Evolutionary conservation across 1,140 invertebrate genomes (phyloP), one percentile per base, ranked within the genome.

Genomic region (Pachyrhynchus sulphureomaculatus): DNA sequence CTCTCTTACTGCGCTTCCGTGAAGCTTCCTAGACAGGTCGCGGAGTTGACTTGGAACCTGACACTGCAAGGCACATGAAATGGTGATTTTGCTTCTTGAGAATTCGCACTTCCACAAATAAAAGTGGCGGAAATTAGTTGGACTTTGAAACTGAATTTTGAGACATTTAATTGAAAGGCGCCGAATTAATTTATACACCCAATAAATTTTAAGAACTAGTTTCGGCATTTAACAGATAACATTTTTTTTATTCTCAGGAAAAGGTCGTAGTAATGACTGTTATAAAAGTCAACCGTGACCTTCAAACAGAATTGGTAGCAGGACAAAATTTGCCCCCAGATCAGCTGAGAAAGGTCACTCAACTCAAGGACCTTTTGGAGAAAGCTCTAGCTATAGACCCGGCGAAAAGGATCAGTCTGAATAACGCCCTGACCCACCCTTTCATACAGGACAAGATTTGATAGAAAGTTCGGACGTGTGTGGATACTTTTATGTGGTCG

Each of bases 361-460:
- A 99, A 72, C 82, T 99, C 4, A 95, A 93, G 70, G 95, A 99
- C 76, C 80, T 99, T 4, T 77, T 99, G 24, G 97, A 99, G 65
- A 89, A 92, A 57, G 93, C 97, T 66, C 83, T 99, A 18, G 89
- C 93, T 79, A 78, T 99, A 39, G 98, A 99, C 78, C 89, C 96
- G 0, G 84, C 86, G 18, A 99, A 98, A 78, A 82, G 98, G 53
- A 88, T 95, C 56, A 90, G 92, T 0, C 88, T 98, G 44, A 96
- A 95, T 75, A 92, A 97, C 74, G 95, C 95, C 17, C 81, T 99
- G 18, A 88, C 89, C 21, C 96, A 99, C 82, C 90, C 95, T 1
- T 99, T 99, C 80, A 98, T 99, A 75, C 88, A 91, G 80, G 96
- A 97, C 76, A 91, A 90, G 77, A 88, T 93, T 73, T 87, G 60